A percentile compares a stretch with the other conserved stretches of the same genome.
phyloP scores from a whole-genome alignment of 2,113 vertebrate species.

The Chaetodon auriga region DNA sequence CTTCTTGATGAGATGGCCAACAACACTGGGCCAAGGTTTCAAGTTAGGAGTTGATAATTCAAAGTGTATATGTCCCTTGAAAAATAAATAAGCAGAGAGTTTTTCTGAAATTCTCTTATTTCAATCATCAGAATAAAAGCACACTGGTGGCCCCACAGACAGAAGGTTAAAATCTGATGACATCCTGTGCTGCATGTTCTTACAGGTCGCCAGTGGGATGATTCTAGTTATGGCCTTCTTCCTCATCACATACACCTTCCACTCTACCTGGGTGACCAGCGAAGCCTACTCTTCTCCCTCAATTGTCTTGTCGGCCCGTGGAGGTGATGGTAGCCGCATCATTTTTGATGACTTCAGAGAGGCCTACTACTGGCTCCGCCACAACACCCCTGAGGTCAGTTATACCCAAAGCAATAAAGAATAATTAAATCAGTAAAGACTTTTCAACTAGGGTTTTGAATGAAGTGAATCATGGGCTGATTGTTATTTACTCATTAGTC shows the following conservation, averaged over 20 bases:
- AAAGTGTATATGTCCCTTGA: no score
- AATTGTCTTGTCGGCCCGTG: constrained; percentile 95
- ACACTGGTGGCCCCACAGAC: no score
- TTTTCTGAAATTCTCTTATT: not conserved
- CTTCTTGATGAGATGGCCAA: no score
- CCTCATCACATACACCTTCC: constrained; percentile 98
- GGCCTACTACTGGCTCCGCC: constrained; percentile 98
- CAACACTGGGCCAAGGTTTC: no score
- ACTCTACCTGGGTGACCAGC: constrained; percentile 99
- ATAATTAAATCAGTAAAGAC: fast-evolving
- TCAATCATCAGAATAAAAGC: not conserved
- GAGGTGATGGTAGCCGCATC: constrained; percentile 96
- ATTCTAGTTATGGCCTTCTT: constrained; percentile 99
- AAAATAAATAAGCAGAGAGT: no score
- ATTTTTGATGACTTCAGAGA: constrained; percentile 99
- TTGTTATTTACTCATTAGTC: not conserved
- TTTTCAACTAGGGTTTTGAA: not conserved
- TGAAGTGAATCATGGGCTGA: not conserved
- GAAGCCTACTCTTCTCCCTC: constrained; percentile 98
- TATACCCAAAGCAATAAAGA: not conserved
- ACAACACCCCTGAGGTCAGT: constrained; percentile 97
- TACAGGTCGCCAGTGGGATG: constrained; percentile 98
- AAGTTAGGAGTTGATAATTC: no score
- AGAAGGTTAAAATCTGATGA: not conserved
- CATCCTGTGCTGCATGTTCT: not conserved